Percentiles rank a stretch among this genome's conserved stretches.
phyloP scores from a whole-genome alignment of 2,888 invertebrate genomes.

The Protodeltote pygarga region DNA sequence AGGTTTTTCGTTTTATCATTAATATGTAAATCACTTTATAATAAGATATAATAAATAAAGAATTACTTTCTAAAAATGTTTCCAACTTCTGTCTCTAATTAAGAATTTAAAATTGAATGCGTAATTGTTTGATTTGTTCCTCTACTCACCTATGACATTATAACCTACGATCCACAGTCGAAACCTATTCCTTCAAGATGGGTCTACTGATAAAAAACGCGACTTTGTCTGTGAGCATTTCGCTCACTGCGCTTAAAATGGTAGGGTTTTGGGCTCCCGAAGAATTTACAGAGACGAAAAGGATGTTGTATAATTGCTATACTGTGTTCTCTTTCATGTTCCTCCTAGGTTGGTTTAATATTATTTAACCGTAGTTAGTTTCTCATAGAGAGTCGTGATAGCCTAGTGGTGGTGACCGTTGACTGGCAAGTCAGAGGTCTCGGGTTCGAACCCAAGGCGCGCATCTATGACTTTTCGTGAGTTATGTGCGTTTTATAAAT shows the following conservation, averaged over 20 bases:
- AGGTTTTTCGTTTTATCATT: too few relatives aligned
- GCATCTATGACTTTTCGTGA: too few relatives aligned
- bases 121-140: constrained; percentile 46
- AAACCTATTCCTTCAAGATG: constrained; percentile 53
- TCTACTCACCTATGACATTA: constrained; percentile 13
- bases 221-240: constrained; percentile 64
- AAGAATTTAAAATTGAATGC: constrained; percentile 45
- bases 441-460: too few relatives aligned
- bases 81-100: constrained; percentile 52
- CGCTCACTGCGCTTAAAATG: constrained; percentile 65
- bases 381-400: not conserved
- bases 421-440: too few relatives aligned
- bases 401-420: too few relatives aligned
- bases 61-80: constrained; percentile 48
- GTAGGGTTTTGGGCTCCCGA: constrained; percentile 77
- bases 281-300: constrained; percentile 38
- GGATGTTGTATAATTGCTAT: constrained; percentile 63
- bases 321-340: constrained; percentile 71
- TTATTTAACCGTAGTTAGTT: not conserved
- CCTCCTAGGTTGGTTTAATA: constrained; percentile 73
- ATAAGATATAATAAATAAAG: too few relatives aligned
- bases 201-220: constrained; percentile 64
- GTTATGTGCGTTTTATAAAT: too few relatives aligned
- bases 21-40: too few relatives aligned
- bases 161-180: not conserved